Percentiles rank a stretch among this genome's conserved stretches.
Evolutionary conservation across 2,888 invertebrate species (phyloP).

Genomic region (Epirrhoe alternata): DNA sequence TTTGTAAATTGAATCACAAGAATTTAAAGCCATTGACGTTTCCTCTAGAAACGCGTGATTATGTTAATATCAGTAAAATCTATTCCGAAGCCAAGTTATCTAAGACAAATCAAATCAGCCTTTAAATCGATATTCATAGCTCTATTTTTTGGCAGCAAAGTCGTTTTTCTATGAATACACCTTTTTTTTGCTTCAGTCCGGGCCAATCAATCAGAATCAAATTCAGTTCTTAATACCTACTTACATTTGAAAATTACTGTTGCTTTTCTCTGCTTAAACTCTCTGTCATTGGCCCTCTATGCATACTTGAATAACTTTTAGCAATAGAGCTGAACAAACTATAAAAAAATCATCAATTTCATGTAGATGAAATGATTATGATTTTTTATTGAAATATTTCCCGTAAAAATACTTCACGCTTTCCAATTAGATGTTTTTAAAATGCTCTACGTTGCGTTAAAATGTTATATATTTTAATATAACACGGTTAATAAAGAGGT

Average conservation of each 20-base stretch:
- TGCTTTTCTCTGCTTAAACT: neutral
- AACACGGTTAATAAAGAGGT: neutral
- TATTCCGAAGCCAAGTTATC: neutral
- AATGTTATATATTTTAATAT: constrained; percentile 11
- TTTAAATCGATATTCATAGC: constrained; percentile 14
- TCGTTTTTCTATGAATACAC: neutral
- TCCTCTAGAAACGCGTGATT: neutral
- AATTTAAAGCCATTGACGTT: neutral
- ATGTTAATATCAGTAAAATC: neutral
- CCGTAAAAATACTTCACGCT: neutral
- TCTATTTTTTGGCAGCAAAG: constrained; percentile 2
- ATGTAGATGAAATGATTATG: neutral
- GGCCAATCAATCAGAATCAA: neutral
- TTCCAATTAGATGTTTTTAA: constrained; percentile 3
- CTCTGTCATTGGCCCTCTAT: neutral
- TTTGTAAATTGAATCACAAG: constrained; percentile 7
- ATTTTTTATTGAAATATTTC: neutral
- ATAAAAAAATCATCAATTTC: neutral
- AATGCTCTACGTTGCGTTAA: neutral
- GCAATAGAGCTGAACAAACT: neutral
- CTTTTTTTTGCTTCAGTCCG: neutral
- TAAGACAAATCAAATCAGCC: constrained; percentile 14
- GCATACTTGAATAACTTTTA: neutral
- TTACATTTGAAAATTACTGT: neutral
- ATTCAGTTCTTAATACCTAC: neutral